Evolutionary conservation across 2,113 vertebrate species (phyloP).

Genomic region (Deroptyus accipitrinus): DNA sequence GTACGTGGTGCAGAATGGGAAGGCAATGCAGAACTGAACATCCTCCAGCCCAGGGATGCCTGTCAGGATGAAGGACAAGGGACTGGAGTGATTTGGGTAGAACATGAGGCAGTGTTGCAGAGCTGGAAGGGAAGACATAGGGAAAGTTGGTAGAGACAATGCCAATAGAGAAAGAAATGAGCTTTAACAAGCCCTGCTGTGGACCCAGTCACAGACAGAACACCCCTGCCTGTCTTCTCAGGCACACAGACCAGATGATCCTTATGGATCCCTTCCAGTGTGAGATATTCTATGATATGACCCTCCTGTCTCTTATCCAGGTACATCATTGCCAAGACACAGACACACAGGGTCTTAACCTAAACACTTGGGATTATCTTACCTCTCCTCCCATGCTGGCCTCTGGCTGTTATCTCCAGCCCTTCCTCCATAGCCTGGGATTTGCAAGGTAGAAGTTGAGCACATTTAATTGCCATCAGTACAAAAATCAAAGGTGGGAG

Average conservation of each 20-base stretch:
- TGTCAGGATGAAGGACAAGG: not conserved
- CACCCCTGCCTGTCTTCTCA: not conserved
- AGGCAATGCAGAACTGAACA: conserved; percentile 10
- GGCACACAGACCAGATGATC: not conserved
- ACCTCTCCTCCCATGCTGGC: not conserved
- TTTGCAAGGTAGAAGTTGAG: too few species aligned
- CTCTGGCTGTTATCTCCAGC: not conserved
- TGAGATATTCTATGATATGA: not conserved
- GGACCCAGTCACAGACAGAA: not conserved
- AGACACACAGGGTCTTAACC: not conserved
- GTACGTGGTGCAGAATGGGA: conserved; percentile 22
- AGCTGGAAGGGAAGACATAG: too few species aligned
- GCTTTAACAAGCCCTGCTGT: not conserved
- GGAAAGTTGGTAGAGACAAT: not conserved
- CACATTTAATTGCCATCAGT: not conserved
- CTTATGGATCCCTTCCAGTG: not conserved
- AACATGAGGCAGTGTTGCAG: not conserved
- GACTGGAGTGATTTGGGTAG: not conserved
- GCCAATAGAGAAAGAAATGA: not conserved
- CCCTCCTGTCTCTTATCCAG: not conserved
- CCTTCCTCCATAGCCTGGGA: not conserved
- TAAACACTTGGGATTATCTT: rapidly evolving
- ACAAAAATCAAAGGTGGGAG: not conserved
- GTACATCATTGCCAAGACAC: not conserved
- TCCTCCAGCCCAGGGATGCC: conserved; percentile 30